These are phyloP conservation scores for Alligator mississippiensis DNA, from an alignment of 2,113 vertebrate species.

Conservation along the genomic window DNA sequence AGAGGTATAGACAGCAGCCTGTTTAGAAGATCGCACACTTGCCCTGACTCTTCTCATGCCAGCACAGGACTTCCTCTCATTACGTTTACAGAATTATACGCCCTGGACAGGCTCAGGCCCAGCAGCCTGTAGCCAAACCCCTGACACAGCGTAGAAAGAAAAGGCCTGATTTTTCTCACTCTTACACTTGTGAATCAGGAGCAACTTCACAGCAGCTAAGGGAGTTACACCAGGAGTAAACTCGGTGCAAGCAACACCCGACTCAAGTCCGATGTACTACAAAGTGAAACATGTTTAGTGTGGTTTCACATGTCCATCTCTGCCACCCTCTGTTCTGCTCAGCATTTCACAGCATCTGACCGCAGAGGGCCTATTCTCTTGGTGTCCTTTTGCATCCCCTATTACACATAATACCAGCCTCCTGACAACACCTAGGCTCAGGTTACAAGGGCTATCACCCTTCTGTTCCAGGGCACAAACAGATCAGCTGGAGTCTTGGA, in stretches of 20 bases:
- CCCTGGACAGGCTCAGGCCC: background rate
- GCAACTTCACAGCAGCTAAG: background rate
- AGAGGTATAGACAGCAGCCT: background rate
- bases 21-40: background rate
- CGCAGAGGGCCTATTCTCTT: background rate
- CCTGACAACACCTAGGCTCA: background rate
- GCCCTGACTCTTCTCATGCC: background rate
- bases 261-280: background rate
- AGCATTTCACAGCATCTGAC: background rate
- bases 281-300: background rate
- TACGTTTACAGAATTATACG: fast-evolving
- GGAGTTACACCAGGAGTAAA: background rate
- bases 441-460: background rate
- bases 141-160: fast-evolving
- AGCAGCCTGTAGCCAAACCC: background rate
- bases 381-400: background rate
- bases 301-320: fast-evolving
- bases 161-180: background rate
- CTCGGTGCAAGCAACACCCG: background rate
- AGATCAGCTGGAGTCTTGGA: background rate
- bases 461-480: background rate
- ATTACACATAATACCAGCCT: fast-evolving
- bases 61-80: background rate
- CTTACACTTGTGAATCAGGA: background rate
- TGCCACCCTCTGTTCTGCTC: background rate